Evolutionary conservation across 2,113 vertebrate species (phyloP).

Genomic region (Scolopax mira): DNA sequence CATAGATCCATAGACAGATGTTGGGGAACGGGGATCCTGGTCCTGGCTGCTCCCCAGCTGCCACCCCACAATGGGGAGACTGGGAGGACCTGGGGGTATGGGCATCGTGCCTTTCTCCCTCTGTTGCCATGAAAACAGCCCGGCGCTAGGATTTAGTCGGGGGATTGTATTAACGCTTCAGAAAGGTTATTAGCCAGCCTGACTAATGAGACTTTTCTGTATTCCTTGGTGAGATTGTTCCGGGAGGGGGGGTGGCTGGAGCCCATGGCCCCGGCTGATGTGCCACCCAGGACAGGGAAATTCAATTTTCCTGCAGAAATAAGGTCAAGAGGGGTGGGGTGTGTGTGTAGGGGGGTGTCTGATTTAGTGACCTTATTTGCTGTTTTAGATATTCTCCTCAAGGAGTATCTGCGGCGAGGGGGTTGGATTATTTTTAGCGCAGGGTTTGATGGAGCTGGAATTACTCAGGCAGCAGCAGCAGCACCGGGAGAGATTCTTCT

Average conservation of each 20-base stretch:
- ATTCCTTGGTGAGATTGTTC: not conserved
- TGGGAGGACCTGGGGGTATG: not conserved
- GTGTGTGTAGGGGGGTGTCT: not conserved
- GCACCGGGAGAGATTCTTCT: not conserved
- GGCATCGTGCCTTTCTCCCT: conserved; percentile 52
- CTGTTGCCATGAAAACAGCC: conserved; percentile 50
- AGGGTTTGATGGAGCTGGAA: not conserved
- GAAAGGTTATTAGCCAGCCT: not conserved
- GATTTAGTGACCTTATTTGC: not conserved
- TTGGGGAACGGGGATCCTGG: conserved; percentile 65
- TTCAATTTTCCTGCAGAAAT: not conserved
- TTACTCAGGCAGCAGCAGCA: not conserved
- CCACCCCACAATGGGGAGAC: conserved; percentile 57
- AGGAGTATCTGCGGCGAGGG: not conserved
- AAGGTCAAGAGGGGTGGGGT: not conserved
- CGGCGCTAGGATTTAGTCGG: not conserved
- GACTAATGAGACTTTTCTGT: not conserved
- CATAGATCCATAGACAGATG: accelerated
- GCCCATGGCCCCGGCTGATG: not conserved
- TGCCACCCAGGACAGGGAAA: not conserved
- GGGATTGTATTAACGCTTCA: not conserved
- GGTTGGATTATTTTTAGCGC: conserved; percentile 1
- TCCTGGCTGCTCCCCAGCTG: conserved; percentile 80
- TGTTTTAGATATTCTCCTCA: not conserved
- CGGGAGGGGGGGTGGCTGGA: not conserved